Evolutionary conservation across 2,888 invertebrate species (phyloP).

Genomic region (Heliconius sara): DNA sequence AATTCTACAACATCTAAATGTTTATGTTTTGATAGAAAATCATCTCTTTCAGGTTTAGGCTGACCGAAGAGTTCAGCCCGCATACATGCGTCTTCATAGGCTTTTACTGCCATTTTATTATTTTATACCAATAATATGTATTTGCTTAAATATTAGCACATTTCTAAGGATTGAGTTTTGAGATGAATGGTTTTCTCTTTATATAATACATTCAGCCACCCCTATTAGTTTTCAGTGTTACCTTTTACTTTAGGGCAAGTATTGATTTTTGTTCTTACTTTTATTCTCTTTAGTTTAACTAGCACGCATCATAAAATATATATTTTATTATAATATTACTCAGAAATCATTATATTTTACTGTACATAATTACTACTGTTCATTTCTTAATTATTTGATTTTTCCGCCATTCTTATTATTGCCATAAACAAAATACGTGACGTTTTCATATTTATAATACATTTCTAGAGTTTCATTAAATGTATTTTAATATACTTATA

Average conservation of each 20-base stretch:
- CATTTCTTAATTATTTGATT: not conserved
- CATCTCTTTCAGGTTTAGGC: constrained; percentile 86
- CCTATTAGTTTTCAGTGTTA: constrained; percentile 41
- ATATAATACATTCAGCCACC: constrained; percentile 31
- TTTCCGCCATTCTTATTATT: constrained; percentile 23
- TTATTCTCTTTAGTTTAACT: not conserved
- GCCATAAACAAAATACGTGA: constrained; percentile 15
- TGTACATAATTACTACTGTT: not conserved
- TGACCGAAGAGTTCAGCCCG: constrained; percentile 90
- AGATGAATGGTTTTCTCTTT: constrained; percentile 16
- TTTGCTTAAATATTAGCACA: not conserved
- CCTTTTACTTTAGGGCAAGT: constrained; percentile 44
- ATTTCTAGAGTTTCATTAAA: not conserved
- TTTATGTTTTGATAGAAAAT: constrained; percentile 85
- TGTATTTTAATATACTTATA: not conserved
- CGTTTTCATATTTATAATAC: not conserved
- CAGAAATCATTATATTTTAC: not conserved
- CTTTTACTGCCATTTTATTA: constrained; percentile 84
- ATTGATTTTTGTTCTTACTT: constrained; percentile 48
- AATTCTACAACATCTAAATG: constrained; percentile 81
- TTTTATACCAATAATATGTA: constrained; percentile 32
- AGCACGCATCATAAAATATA: not conserved
- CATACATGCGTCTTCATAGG: constrained; percentile 90
- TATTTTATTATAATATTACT: not conserved
- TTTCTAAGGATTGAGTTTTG: not conserved